Evolutionary conservation across 1,140 invertebrate species (phyloP).

Genomic region (Platyura marginata): DNA sequence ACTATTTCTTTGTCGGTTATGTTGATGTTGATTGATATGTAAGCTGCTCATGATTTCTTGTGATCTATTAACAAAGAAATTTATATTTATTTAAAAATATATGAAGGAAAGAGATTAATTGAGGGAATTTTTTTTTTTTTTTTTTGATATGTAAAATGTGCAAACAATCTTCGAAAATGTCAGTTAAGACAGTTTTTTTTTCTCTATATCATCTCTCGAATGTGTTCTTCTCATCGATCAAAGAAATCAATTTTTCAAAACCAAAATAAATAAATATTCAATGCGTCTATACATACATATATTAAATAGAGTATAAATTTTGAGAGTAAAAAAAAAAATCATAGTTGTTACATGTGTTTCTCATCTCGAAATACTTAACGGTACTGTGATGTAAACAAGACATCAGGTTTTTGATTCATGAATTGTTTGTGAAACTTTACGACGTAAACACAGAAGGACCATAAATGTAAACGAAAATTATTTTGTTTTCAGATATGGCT

Average conservation of each 20-base stretch:
- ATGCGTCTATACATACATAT: neutral
- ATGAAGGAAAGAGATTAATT: too few relatives aligned
- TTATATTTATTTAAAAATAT: neutral
- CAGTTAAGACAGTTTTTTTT: too few relatives aligned
- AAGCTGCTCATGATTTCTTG: neutral
- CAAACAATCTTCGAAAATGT: too few relatives aligned
- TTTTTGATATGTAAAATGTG: neutral
- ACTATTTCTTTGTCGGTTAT: slow-evolving; percentile 5
- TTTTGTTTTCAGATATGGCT: too few relatives aligned
- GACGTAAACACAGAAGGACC: neutral
- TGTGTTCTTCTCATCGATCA: too few relatives aligned
- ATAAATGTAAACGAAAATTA: neutral
- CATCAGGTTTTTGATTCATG: neutral
- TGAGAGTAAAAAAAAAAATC: neutral
- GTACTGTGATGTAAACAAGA: neutral
- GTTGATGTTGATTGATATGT: slow-evolving; percentile 20
- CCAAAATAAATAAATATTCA: neutral
- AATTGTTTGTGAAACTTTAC: neutral
- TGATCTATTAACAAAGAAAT: slow-evolving; percentile 1
- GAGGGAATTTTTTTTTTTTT: neutral
- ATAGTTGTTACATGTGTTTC: neutral
- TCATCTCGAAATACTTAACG: neutral
- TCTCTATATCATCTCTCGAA: too few relatives aligned
- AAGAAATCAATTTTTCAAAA: neutral
- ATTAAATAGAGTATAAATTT: neutral